Percentiles rank a stretch among this genome's conserved stretches.
These are phyloP conservation scores for Champsocephalus esox DNA, from an alignment of 2,797 vertebrate species.

Conservation along the genomic window DNA sequence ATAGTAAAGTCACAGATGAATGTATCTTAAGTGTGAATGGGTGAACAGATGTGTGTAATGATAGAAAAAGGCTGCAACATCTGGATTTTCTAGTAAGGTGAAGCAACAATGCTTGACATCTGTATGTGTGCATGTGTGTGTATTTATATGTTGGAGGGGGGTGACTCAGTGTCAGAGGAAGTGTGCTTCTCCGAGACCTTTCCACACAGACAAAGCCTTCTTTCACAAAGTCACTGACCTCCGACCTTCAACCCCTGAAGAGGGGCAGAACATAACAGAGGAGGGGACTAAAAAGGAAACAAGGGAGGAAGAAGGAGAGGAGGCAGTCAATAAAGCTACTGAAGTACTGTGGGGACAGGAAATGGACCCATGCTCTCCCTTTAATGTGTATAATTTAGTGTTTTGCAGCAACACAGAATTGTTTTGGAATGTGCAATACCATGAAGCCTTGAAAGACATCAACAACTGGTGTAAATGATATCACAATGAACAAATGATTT, in stretches of 20 bases:
- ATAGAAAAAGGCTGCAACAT: slow-evolving; percentile 53
- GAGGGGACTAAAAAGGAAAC: background rate
- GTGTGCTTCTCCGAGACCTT: slow-evolving; percentile 51
- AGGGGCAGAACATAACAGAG: slow-evolving; percentile 30
- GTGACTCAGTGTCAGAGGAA: slow-evolving; percentile 57
- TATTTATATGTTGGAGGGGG: slow-evolving; percentile 20
- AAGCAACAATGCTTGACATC: slow-evolving; percentile 41
- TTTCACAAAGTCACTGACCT: slow-evolving; percentile 62
- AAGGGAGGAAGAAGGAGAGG: background rate
- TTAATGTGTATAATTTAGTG: background rate
- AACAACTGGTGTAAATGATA: background rate
- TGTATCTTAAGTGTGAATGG: slow-evolving; percentile 16
- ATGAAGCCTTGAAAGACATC: background rate
- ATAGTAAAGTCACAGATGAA: background rate
- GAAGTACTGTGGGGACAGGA: slow-evolving; percentile 9
- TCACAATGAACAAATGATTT: background rate
- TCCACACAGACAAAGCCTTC: slow-evolving; percentile 63
- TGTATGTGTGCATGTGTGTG: slow-evolving; percentile 30
- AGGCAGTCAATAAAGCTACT: background rate
- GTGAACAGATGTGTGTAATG: slow-evolving; percentile 51
- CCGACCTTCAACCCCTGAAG: slow-evolving; percentile 48
- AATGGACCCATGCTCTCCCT: background rate
- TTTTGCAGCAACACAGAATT: background rate
- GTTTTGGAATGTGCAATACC: background rate
- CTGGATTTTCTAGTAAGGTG: slow-evolving; percentile 46